phyloP scores from a whole-genome alignment of 2,797 vertebrate genomes.

The Tapera naevia region DNA sequence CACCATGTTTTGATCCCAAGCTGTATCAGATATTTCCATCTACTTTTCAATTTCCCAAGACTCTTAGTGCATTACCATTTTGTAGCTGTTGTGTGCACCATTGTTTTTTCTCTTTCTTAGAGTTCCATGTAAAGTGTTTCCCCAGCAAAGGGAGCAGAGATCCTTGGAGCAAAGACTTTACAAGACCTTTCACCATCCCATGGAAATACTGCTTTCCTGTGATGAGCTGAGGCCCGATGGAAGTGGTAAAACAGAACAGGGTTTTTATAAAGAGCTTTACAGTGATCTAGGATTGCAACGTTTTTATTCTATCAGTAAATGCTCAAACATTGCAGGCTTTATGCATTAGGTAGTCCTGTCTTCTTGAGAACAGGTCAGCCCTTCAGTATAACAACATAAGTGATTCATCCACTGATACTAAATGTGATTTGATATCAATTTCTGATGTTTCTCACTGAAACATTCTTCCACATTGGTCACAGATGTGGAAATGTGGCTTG shows the following conservation, averaged over 20 bases:
- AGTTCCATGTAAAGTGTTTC: neutral
- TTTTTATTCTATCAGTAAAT: neutral
- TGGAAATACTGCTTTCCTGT: neutral
- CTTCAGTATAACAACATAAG: neutral
- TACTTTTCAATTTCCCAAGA: neutral
- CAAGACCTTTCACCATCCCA: neutral
- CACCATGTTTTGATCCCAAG: neutral
- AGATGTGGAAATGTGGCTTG: neutral
- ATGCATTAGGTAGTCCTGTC: neutral
- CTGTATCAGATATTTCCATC: neutral
- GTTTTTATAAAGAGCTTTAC: neutral
- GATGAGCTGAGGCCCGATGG: neutral
- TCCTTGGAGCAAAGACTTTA: neutral
- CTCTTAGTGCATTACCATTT: neutral
- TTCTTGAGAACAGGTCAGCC: neutral
- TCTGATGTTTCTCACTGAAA: neutral
- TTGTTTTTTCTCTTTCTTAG: neutral
- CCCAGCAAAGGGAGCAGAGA: neutral
- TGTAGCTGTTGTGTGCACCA: neutral
- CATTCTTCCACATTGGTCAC: neutral
- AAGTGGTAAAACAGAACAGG: neutral
- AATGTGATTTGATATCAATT: accelerated
- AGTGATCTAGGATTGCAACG: neutral
- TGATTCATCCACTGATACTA: neutral
- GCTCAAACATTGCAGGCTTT: neutral